A percentile compares a stretch with the other conserved stretches of the same genome.
These are phyloP conservation scores for Lycaena phlaeas DNA, from an alignment of 2,888 invertebrate species.

Conservation along the genomic window DNA sequence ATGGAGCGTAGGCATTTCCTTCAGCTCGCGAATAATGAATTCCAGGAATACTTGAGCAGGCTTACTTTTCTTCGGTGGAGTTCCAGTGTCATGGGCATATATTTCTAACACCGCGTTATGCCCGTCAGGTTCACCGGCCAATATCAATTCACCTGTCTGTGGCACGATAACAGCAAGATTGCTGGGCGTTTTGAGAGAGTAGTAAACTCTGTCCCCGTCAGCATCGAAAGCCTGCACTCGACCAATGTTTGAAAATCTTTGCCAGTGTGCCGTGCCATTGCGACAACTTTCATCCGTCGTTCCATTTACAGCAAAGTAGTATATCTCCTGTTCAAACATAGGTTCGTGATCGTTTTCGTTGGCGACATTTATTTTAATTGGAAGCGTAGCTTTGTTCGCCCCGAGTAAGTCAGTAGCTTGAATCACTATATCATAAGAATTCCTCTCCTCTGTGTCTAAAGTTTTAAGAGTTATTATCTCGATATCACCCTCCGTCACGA, in stretches of 20 bases:
- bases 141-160: slow-evolving; percentile 90
- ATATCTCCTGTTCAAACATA: slow-evolving; percentile 83
- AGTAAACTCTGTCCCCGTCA: slow-evolving; percentile 94
- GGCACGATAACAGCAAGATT: slow-evolving; percentile 92
- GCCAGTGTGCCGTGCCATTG: slow-evolving; percentile 78
- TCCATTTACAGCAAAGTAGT: slow-evolving; percentile 83
- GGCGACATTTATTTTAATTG: slow-evolving; percentile 80
- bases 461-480: slow-evolving; percentile 82
- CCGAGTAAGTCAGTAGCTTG: slow-evolving; percentile 86
- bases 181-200: slow-evolving; percentile 84
- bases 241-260: slow-evolving; percentile 87
- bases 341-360: slow-evolving; percentile 96
- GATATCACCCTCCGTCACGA: slow-evolving; percentile 76
- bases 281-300: slow-evolving; percentile 70
- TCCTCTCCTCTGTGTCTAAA: slow-evolving; percentile 84
- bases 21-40: slow-evolving; percentile 75
- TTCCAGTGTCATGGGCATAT: slow-evolving; percentile 86
- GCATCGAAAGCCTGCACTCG: slow-evolving; percentile 89
- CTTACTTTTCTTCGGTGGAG: slow-evolving; percentile 79
- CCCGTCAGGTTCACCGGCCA: slow-evolving; percentile 83
- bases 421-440: slow-evolving; percentile 81
- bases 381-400: slow-evolving; percentile 86
- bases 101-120: slow-evolving; percentile 81
- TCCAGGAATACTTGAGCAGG: slow-evolving; percentile 85
- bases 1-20: slow-evolving; percentile 76